Base-by-base conservation (phyloP, 2,797 vertebrate genomes). In the Luscinia megarhynchos region DNA sequence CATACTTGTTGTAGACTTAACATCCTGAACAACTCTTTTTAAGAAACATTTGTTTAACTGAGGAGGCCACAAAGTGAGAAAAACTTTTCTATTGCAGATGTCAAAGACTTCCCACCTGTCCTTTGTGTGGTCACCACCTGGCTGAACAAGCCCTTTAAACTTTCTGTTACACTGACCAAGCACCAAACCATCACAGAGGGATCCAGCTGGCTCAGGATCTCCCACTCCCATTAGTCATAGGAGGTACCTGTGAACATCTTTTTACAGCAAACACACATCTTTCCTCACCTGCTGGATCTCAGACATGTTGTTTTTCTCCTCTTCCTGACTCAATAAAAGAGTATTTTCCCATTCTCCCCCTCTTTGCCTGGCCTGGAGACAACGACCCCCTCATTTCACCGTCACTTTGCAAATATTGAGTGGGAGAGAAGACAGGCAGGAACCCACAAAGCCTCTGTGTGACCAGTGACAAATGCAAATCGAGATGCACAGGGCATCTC, bases 31-130 rank as follows among this genome's bases (percentile, higher is more conserved):
- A 46, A 8, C 13, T 12, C 40, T 59, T 53, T 26, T 10, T 15
- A 89, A 57, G 8, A 24, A 68, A 46, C 3, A 14, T 24, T 48
- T 27, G 1, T 38, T 73, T 30, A 13, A 30, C 17, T 18, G 13
- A 30, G 1, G 2, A 0, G 2, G 19, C 20, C 67, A 63, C 24
- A 17, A 46, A 63, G 38, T 1, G 4, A 12, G 5, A 12, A 27
- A 74, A 70, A 26, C 13, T 12, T 10, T 6, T 1, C 10, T 48
- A 2, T 30, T 46, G 50, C 23, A 66, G n/a, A n/a, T 19, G 6
- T 40, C 27, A 48, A 34, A 46, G 58, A 11, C 7, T 21, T 7
- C 43, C 45, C 10, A 23, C 6, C 14, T 40, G 29, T 20, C n/a
- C 12, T 14, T 84, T 53, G 4, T 45, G 38, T 20, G 10, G 30